These are phyloP conservation scores for Halcyon chelicuti DNA, from an alignment of 2,797 vertebrate genomes.

Conservation along the genomic window DNA sequence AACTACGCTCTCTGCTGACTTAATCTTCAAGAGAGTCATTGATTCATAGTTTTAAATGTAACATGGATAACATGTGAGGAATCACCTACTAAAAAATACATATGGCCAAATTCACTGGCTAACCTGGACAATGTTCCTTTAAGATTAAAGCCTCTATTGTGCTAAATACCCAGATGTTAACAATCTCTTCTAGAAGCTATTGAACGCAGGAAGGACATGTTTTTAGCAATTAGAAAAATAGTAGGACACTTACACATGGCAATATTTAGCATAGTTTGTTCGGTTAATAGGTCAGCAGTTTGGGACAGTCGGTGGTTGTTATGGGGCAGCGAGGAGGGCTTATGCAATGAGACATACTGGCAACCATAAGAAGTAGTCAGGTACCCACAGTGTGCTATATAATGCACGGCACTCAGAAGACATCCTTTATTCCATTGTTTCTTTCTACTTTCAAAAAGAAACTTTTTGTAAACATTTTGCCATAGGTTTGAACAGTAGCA, in stretches of 20 bases:
- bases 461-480: neutral
- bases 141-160: conserved; percentile 54
- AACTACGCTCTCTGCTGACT: neutral
- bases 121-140: conserved; percentile 51
- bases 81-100: neutral
- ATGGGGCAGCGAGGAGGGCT: neutral
- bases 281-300: conserved; percentile 62
- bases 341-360: neutral
- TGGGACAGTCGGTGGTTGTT: conserved; percentile 48
- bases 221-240: conserved; percentile 74
- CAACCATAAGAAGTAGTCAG: neutral
- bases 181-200: conserved; percentile 62
- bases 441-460: neutral
- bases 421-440: neutral
- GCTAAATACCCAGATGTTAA: conserved; percentile 66
- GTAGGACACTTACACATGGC: conserved; percentile 67
- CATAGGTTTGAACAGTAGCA: neutral
- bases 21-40: neutral
- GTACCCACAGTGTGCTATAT: neutral
- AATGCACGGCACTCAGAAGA: neutral
- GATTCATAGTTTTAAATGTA: neutral
- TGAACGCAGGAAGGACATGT: conserved; percentile 66
- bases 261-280: conserved; percentile 69
- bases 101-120: neutral
- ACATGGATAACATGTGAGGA: conserved; percentile 2